These are phyloP conservation scores for Hypolimnas misippus DNA, from an alignment of 2,888 invertebrate species.

Conservation along the genomic window DNA sequence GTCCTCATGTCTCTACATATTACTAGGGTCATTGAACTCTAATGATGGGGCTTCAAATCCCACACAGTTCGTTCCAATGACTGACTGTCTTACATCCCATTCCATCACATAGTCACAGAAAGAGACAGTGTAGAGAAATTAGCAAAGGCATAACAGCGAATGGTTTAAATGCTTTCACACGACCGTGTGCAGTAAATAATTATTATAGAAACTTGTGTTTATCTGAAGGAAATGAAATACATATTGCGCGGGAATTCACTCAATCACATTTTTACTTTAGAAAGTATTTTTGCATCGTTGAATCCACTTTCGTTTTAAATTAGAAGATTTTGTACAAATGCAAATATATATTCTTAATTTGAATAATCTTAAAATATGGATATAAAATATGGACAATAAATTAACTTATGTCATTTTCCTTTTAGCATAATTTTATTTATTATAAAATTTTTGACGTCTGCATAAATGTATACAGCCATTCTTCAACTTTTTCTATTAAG, in stretches of 20 bases:
- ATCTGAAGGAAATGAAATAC: slow-evolving; percentile 6
- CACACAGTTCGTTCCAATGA: slow-evolving; percentile 45
- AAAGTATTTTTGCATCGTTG: not conserved
- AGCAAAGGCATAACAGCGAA: slow-evolving; percentile 36
- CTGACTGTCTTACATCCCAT: slow-evolving; percentile 36
- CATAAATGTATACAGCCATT: too few species aligned
- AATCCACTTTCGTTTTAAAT: not conserved
- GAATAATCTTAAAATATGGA: not conserved
- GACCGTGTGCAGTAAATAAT: slow-evolving; percentile 11
- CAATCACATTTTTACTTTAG: not conserved
- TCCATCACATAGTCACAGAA: slow-evolving; percentile 24
- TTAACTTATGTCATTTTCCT: too few species aligned
- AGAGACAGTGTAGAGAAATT: slow-evolving; percentile 42
- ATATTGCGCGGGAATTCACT: not conserved
- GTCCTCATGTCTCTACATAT: slow-evolving; percentile 6
- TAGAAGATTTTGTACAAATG: not conserved
- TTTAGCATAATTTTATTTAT: too few species aligned
- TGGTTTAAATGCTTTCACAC: slow-evolving; percentile 43
- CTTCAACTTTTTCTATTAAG: too few species aligned
- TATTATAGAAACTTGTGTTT: slow-evolving; percentile 1
- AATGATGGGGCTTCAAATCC: slow-evolving; percentile 39
- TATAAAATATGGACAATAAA: too few species aligned
- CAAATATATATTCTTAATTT: not conserved
- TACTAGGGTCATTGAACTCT: slow-evolving; percentile 43
- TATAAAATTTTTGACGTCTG: too few species aligned